Base-by-base conservation (phyloP, 2,888 invertebrate genomes). In the Sminthurides aquaticus region DNA sequence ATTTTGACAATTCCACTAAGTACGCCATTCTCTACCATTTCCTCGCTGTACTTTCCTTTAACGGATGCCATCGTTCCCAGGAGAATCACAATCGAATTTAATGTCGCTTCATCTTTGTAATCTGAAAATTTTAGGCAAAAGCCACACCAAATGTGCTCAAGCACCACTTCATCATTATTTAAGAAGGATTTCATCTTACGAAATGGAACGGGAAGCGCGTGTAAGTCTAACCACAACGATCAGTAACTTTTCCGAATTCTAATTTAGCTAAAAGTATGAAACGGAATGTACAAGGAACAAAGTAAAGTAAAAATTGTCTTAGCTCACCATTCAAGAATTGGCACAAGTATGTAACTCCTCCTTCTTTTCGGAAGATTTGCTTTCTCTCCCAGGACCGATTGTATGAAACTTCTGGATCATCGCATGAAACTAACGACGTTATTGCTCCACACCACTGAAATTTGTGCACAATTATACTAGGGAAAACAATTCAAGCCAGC, bases 371-470 rank as follows among this genome's bases (percentile, higher is more conserved):
- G n/a, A 73, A 56, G 11, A 64, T 25, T 24, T 64, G 59, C 26
- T 71, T 73, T 25, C 74, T 56, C 62, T 73, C 72, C 8, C 67
- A 57, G n/a, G 70, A 58, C 56, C 68, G 65, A 60, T 74, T 74
- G 57, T 68, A 70, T 2, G 65, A 54, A n/a, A 67, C 70, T n/a
- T 66, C 60, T 18, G 25, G 49, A 57, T 74, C 74, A 57, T 74
- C 72, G 54, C 52, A 66, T 2, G 71, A 60, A 49, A 67, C 49
- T n/a, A 73, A 49, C 1, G 71, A 62, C 57, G 69, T 69, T 26
- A 71, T 24, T 15, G 72, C 63, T 34, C 65, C 64, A 60, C 72
- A 71, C 71, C 71, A 74, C 74, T 74, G 57, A 11, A 68, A 57
- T n/a, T n/a, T n/a, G n/a, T n/a, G n/a, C n/a, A n/a, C n/a, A n/a